These are phyloP conservation scores for Noctilio leporinus DNA, from an alignment of 2,113 vertebrate genomes.

Conservation along the genomic window DNA sequence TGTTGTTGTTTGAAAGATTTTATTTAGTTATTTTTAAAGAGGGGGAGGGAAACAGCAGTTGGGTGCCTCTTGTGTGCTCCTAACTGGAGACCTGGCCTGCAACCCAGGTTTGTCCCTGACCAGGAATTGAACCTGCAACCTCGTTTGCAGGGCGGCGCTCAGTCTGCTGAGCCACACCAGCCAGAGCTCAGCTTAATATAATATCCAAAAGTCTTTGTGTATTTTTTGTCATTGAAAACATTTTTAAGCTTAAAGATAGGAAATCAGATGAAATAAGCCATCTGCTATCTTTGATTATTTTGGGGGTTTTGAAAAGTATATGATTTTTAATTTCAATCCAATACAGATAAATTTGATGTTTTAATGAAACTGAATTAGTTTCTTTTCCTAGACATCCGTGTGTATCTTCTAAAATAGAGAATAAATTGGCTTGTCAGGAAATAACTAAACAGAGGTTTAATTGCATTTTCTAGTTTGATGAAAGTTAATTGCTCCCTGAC, in stretches of 20 bases:
- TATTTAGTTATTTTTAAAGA: too few species aligned
- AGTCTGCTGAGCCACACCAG: too few species aligned
- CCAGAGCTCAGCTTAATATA: too few species aligned
- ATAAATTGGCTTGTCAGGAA: background rate
- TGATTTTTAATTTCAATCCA: constrained; percentile 22
- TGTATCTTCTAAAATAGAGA: background rate
- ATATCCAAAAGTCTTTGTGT: background rate
- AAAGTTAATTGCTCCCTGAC: background rate
- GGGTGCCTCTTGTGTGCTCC: too few species aligned
- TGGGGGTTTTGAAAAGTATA: background rate
- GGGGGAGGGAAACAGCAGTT: too few species aligned
- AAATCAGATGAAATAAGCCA: background rate
- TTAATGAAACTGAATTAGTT: background rate
- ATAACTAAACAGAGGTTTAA: background rate
- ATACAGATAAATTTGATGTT: background rate
- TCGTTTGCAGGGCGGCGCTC: too few species aligned
- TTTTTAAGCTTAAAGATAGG: constrained; percentile 21
- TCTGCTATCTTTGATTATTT: background rate
- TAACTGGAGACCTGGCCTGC: too few species aligned
- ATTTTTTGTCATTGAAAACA: background rate
- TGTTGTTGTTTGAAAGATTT: too few species aligned
- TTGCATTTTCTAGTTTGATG: background rate
- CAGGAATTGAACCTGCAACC: too few species aligned
- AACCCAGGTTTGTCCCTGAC: too few species aligned
- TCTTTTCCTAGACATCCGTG: background rate